Base-by-base conservation (phyloP, 2,888 invertebrate genomes). In the Thera britannica region DNA sequence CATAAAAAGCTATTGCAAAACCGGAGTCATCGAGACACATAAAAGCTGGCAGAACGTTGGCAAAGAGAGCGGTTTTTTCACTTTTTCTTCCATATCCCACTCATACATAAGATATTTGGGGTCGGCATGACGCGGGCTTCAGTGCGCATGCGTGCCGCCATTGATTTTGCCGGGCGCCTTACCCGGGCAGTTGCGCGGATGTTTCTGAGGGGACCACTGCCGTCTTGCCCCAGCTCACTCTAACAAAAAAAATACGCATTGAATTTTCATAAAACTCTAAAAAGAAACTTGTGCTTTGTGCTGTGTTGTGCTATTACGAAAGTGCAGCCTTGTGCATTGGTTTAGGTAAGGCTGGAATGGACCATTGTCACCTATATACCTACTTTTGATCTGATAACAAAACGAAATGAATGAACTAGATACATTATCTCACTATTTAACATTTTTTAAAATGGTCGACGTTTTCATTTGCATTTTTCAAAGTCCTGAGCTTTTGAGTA, bases 81-180 rank as follows among this genome's bases (percentile, higher is more conserved):
- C 85, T 88, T 87, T 82, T 89, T 87, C 84, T 85, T 80, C 81
- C 73, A 83, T 83, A 83, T 84, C 83, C 83, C 83, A 81, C 84
- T 88, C 91, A 92, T 92, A 92, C 91, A 93, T 92, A 92, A 93
- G 92, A 91, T 90, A 92, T 92, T 82, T 87, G 84, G 87, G 85
- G 84, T 83, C 78, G 83, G 81, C 78, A 80, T 86, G 88, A 85
- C 87, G 90, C 85, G 83, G 80, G 75, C 77, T 75, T 83, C 66
- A 86, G 64, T 77, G 82, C 81, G 84, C 88, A 83, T 90, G 93
- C 93, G 93, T 90, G 88, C 76, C 79, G 49, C 87, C 81, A 93
- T 92, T 92, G 93, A 93, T 92, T 85, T 78, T 65, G 71, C 72
- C 74, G 83, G 79, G 82, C 87, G 84, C 84, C 81, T 77, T 77